Evolutionary conservation across 2,888 invertebrate species (phyloP), one percentile per base, ranked within the genome.

Genomic region (Pristionchus exspectatus): DNA sequence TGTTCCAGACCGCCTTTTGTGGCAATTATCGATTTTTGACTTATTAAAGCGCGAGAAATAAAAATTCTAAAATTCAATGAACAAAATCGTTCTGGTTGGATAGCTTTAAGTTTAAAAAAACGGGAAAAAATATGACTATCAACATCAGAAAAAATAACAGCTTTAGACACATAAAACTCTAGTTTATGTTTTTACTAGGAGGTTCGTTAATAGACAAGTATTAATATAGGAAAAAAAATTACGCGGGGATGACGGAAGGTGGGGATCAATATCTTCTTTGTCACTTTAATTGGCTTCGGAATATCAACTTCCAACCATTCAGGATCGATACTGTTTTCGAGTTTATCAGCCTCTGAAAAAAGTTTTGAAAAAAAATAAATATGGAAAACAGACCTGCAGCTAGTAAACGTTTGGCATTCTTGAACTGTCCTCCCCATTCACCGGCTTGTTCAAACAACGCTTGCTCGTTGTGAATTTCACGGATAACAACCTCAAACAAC

Each of bases 271-370:
- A 95, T 92, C 91, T 95, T 95, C 91, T 94, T 94, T 69, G 92
- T 92, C 7, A 95, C 92, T 87, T 94, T 94, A 83, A 95, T 94
- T 38, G 94, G 94, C 91, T 94, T 95, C 27, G 92, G 91, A 88
- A 94, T 93, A 90, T 95, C 95, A 3, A 95, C 94, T 90, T 95
- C 95, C 9, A 95, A 89, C 94, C 95, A 95, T 90, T 95, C 95
- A 21, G 95, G 95, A 87, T 95, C 95, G 50, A 93, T 93, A 84
- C 92, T 92, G 90, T 93, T 93, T 88, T 94, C 94, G 63, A 95
- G 90, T 14, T 92, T 91, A 18, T 93, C 94, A 16, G 92, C 92
- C 90, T 95, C 95, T 93, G 85, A 86, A 33, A 38, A 14, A 72
- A 33, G 30, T 38, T 27, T 7, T 21, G 38, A 27, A 38, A 7